A percentile compares a stretch with the other conserved stretches of the same genome.
These are phyloP conservation scores for Nyctibius bracteatus DNA, from an alignment of 2,113 vertebrate species.

Conservation along the genomic window DNA sequence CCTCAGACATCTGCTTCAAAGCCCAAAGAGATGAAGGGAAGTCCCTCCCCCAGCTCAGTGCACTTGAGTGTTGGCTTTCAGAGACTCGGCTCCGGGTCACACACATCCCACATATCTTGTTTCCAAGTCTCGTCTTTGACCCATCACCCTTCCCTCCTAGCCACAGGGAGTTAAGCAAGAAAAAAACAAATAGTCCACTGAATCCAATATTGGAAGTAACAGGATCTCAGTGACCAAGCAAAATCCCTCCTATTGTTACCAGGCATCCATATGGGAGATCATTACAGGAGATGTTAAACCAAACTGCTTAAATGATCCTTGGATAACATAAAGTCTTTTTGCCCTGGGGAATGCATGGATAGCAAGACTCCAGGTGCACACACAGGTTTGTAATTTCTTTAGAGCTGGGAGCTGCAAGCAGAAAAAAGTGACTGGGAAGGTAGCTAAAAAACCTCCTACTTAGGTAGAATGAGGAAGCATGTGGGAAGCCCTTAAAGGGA, in stretches of 20 bases:
- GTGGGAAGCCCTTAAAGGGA: neutral
- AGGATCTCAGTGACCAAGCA: neutral
- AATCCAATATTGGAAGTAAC: neutral
- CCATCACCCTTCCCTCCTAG: neutral
- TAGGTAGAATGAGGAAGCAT: neutral
- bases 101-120: accelerated
- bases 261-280: neutral
- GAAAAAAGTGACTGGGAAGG: neutral
- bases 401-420: neutral
- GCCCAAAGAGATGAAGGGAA: neutral
- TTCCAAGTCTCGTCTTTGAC: neutral
- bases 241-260: neutral
- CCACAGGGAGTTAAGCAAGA: neutral
- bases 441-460: neutral
- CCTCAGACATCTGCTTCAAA: neutral
- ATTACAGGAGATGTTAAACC: neutral
- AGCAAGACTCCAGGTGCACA: neutral
- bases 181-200: neutral
- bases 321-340: neutral
- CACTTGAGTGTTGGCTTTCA: neutral
- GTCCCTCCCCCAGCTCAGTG: neutral
- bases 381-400: neutral
- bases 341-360: accelerated
- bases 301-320: neutral
- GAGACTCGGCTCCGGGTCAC: neutral